Base-by-base conservation (phyloP, 1,140 invertebrate species). In the Araneus ventricosus region DNA sequence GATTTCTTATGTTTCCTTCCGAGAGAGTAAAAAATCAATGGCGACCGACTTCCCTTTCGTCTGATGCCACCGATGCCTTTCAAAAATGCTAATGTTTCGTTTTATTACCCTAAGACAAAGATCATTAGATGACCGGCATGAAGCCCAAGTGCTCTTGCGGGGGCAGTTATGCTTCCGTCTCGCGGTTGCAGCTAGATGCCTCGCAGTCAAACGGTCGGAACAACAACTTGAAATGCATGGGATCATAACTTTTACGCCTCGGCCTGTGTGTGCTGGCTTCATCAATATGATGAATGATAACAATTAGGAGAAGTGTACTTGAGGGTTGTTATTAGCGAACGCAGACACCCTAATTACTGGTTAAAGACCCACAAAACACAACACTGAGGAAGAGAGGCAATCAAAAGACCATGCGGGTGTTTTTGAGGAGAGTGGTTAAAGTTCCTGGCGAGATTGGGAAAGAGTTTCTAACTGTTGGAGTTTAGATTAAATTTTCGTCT, bases 51-150 rank as follows among this genome's bases (percentile, higher is more conserved):
- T 27, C 39, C 22, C 27, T 17, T 30, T 14, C 45, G 45, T 52
- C 45, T 52, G 10, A 52, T 52, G 10, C 45, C 17, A 14, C 45
- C 45, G 45, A 61, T 39, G 34, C 34, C n/a, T 57, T 52, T 45
- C 67, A 57, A 90, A 80, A 90, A 90, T 90, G 88, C 88, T 90
- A 90, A 90, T 90, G 88, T 14, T 34, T 59, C 70, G 70, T 90
- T 90, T 90, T 90, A 90, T 90, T 79, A 79, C 88, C 88, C 88
- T n/a, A 80, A 80, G 52, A 90, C 88, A 90, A 90, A 90, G 88
- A 80, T 90, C 88, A 90, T 90, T 90, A 90, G 45, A 90, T 34
- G 41, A 30, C 41, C 34, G 70, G 59, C 37, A 90, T 90, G 88
- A 90, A 80, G 70, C 88, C 8, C 37, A 90, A 90, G 88, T 79